phyloP scores from a whole-genome alignment of 2,888 invertebrate species.

The Plagodis pulveraria region DNA sequence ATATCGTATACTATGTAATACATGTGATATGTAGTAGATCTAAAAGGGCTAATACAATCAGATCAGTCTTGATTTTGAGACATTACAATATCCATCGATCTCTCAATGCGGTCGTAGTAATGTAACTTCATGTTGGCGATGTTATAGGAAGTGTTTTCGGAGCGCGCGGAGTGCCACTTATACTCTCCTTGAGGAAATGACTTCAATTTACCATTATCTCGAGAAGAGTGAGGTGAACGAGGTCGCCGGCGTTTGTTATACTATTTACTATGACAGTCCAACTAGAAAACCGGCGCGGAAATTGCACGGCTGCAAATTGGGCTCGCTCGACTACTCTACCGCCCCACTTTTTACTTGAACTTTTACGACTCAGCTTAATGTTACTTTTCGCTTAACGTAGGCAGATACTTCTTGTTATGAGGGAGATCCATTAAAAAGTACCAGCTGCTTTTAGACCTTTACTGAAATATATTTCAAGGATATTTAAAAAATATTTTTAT shows the following conservation, averaged over 20 bases:
- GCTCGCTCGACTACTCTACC: constrained; percentile 47
- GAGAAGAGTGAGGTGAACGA: constrained; percentile 60
- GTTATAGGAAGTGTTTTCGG: constrained; percentile 59
- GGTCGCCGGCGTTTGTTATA: constrained; percentile 54
- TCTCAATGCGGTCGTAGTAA: constrained; percentile 57
- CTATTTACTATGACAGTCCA: constrained; percentile 63
- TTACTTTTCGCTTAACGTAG: constrained; percentile 23
- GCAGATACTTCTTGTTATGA: constrained; percentile 19
- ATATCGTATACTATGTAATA: no score
- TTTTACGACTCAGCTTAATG: constrained; percentile 33
- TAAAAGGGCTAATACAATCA: constrained; percentile 38
- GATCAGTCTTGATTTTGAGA: constrained; percentile 46
- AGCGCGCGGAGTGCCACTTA: constrained; percentile 50
- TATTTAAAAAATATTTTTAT: constrained; percentile 8
- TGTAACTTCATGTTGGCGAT: constrained; percentile 43
- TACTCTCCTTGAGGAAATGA: constrained; percentile 69
- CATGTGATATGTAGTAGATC: no score
- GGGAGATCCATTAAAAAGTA: constrained; percentile 33
- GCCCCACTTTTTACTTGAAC: constrained; percentile 43
- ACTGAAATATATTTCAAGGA: no score
- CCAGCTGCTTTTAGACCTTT: constrained; percentile 4
- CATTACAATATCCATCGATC: constrained; percentile 50
- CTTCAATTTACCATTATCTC: constrained; percentile 77
- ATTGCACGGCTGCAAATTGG: constrained; percentile 58
- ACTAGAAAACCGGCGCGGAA: constrained; percentile 62